Evolutionary conservation across 2,888 invertebrate species (phyloP).

Genomic region (Tachina grossa): DNA sequence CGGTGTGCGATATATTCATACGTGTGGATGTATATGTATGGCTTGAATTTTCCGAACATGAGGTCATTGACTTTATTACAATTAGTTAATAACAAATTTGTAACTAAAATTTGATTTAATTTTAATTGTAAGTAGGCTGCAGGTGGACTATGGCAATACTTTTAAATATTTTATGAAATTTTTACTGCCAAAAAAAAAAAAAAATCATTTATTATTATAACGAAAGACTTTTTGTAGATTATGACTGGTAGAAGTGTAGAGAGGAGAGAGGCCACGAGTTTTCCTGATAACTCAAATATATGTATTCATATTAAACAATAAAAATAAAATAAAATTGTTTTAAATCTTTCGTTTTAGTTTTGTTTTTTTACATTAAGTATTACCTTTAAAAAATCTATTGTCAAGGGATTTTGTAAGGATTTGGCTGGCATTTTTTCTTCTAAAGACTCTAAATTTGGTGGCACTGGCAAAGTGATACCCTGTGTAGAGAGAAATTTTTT

Average conservation of each 20-base stretch:
- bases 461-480: conserved; percentile 96
- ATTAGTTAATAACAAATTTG: neutral
- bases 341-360: neutral
- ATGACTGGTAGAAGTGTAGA: too few relatives aligned
- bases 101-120: neutral
- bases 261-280: too few relatives aligned
- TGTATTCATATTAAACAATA: neutral
- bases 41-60: too few relatives aligned
- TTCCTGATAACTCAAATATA: neutral
- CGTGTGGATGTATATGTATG: too few relatives aligned
- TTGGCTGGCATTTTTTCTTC: conserved; percentile 93
- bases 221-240: too few relatives aligned
- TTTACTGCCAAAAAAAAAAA: too few relatives aligned
- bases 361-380: conserved; percentile 51
- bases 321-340: too few relatives aligned
- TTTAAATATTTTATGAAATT: too few relatives aligned
- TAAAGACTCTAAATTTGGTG: conserved; percentile 92
- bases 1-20: too few relatives aligned
- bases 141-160: neutral
- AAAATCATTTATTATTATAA: too few relatives aligned
- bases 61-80: neutral
- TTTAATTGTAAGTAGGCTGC: neutral
- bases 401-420: conserved; percentile 86
- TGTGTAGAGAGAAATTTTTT: conserved; percentile 79
- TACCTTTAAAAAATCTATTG: conserved; percentile 94